These are phyloP conservation scores for Varecia variegata DNA, from an alignment of 2,797 vertebrate genomes.

Conservation along the genomic window DNA sequence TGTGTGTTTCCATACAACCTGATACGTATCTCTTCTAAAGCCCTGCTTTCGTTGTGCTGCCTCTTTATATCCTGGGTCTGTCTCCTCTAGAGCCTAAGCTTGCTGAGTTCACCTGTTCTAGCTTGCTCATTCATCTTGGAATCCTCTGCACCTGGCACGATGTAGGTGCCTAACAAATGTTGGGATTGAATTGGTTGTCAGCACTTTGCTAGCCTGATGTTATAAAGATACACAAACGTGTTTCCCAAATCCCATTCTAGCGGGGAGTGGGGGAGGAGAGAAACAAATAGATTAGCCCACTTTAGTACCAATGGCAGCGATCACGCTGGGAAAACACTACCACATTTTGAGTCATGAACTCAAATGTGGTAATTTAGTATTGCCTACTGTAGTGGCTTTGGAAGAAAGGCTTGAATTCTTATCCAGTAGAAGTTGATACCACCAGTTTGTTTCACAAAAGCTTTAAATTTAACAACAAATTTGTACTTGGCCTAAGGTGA, in stretches of 20 bases:
- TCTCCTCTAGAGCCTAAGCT: not conserved
- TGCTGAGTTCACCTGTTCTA: not conserved
- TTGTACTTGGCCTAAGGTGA: not conserved
- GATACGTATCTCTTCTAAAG: not conserved
- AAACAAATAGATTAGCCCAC: not conserved
- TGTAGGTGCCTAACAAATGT: not conserved
- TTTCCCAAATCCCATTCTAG: not conserved
- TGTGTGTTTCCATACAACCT: not conserved
- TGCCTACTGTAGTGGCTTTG: not conserved
- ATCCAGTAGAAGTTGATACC: not conserved
- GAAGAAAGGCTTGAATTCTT: not conserved
- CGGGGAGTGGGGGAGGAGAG: not conserved
- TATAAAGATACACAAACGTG: not conserved
- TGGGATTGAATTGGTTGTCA: not conserved
- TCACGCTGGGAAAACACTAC: not conserved
- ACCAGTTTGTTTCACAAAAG: not conserved
- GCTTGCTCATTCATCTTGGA: not conserved
- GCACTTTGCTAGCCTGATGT: not conserved
- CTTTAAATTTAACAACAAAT: not conserved
- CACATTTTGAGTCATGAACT: not conserved
- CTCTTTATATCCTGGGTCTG: not conserved
- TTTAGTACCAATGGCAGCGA: not conserved
- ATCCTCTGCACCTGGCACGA: not conserved
- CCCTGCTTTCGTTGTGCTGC: not conserved
- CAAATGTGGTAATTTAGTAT: not conserved